These are phyloP conservation scores for Euplagia quadripunctaria DNA, from an alignment of 2,888 invertebrate species.

Conservation along the genomic window DNA sequence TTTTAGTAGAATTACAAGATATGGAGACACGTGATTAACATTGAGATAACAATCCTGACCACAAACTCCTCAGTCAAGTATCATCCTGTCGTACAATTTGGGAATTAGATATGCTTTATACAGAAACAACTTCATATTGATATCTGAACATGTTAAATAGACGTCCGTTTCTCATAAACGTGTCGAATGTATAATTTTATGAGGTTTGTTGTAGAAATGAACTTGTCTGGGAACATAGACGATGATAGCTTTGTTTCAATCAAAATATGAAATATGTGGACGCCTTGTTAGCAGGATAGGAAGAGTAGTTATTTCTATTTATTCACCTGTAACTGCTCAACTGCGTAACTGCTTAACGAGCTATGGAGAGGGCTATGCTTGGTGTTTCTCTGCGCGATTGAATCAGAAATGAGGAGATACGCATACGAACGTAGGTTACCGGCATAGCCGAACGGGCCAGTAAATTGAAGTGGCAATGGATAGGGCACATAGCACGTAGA, in stretches of 20 bases:
- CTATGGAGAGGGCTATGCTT: no score
- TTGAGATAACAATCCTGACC: no score
- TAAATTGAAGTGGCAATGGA: no score
- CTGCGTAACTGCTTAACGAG: no score
- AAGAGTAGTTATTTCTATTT: background rate
- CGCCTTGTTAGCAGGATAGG: background rate
- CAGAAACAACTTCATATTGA: conserved; percentile 6
- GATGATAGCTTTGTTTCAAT: conserved; percentile 5
- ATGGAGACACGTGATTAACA: background rate
- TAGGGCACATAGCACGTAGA: no score
- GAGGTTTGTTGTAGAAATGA: conserved; percentile 11
- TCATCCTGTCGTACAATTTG: conserved; percentile 3
- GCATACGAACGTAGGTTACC: no score
- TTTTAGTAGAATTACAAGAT: background rate
- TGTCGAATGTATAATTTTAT: conserved; percentile 32
- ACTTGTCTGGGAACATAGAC: conserved; percentile 12
- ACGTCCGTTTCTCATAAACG: conserved; percentile 24
- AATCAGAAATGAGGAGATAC: no score
- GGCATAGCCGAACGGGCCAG: no score
- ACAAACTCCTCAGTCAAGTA: background rate
- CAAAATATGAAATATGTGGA: conserved; percentile 15
- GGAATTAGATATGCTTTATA: conserved; percentile 13
- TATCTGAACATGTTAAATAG: conserved; percentile 19
- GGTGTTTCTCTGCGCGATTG: no score
- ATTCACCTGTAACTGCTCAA: background rate